Evolutionary conservation across 2,888 invertebrate genomes (phyloP).

Genomic region (Cryptus armator): DNA sequence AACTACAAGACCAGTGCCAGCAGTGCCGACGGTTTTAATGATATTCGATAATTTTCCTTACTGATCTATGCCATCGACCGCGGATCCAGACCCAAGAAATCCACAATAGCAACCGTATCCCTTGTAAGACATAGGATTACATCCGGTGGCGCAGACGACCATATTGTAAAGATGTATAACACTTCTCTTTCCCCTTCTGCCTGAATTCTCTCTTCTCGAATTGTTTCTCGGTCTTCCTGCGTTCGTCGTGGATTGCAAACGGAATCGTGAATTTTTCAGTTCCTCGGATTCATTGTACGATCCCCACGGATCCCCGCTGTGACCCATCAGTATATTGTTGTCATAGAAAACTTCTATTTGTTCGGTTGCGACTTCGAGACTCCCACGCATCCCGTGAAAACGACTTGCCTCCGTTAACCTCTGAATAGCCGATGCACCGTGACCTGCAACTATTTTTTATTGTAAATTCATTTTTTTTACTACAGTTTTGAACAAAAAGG

Average conservation of each 20-base stretch:
- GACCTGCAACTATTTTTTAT: conserved; percentile 43
- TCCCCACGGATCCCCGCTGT: conserved; percentile 77
- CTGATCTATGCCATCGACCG: conserved; percentile 94
- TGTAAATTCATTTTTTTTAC: neutral
- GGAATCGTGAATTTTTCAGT: conserved; percentile 26
- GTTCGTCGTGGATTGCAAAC: neutral
- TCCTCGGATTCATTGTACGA: conserved; percentile 51
- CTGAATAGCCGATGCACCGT: conserved; percentile 22
- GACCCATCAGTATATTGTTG: conserved; percentile 73
- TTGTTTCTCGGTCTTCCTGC: conserved; percentile 1
- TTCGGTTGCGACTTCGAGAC: conserved; percentile 11
- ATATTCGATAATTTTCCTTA: conserved; percentile 78
- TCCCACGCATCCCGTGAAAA: conserved; percentile 11
- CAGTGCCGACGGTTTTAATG: neutral
- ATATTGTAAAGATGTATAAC: conserved; percentile 94
- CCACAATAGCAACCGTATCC: conserved; percentile 97
- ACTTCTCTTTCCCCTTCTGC: conserved; percentile 89
- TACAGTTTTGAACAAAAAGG: no score
- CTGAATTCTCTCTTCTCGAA: conserved; percentile 32
- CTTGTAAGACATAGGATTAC: conserved; percentile 93
- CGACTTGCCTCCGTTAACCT: conserved; percentile 40
- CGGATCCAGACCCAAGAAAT: conserved; percentile 92
- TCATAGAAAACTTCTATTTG: conserved; percentile 40
- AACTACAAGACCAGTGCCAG: no score
- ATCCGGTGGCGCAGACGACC: conserved; percentile 94